Evolutionary conservation across 2,888 invertebrate genomes (phyloP).

Genomic region (Nomada fucata): DNA sequence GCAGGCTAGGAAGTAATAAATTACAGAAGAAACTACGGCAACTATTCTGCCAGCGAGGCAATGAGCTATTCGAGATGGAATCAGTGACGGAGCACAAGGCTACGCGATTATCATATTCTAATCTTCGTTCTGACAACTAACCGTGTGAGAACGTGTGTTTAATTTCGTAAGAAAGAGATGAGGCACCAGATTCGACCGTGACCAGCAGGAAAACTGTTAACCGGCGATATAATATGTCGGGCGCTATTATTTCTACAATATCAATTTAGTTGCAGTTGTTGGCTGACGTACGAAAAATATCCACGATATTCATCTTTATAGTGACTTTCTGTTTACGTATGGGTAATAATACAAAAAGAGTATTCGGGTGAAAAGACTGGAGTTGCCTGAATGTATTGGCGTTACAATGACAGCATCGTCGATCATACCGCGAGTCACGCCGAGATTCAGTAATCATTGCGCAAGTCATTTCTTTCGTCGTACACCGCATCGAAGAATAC

Average conservation of each 20-base stretch:
- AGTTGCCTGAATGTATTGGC: slow-evolving; percentile 8
- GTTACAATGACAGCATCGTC: slow-evolving; percentile 27
- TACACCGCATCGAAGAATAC: slow-evolving; percentile 18
- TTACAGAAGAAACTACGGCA: background rate
- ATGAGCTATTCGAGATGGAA: slow-evolving; percentile 57
- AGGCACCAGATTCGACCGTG: slow-evolving; percentile 47
- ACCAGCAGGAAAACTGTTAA: slow-evolving; percentile 67
- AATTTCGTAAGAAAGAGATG: slow-evolving; percentile 41
- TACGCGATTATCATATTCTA: slow-evolving; percentile 58
- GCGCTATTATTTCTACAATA: slow-evolving; percentile 26
- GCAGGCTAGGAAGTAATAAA: no score
- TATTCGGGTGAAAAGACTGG: background rate
- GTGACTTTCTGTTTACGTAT: background rate
- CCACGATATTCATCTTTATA: background rate
- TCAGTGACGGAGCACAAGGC: slow-evolving; percentile 67
- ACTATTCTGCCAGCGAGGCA: slow-evolving; percentile 11
- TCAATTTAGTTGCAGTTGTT: background rate
- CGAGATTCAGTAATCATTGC: slow-evolving; percentile 46
- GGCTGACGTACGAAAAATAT: background rate
- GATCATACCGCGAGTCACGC: slow-evolving; percentile 47
- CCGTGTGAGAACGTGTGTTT: slow-evolving; percentile 64
- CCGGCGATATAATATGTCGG: slow-evolving; percentile 41
- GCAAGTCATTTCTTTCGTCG: slow-evolving; percentile 54
- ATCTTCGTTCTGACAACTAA: slow-evolving; percentile 65
- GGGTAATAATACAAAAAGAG: slow-evolving; percentile 1